phyloP scores from a whole-genome alignment of 2,113 vertebrate genomes.

The Meriones unguiculatus region DNA sequence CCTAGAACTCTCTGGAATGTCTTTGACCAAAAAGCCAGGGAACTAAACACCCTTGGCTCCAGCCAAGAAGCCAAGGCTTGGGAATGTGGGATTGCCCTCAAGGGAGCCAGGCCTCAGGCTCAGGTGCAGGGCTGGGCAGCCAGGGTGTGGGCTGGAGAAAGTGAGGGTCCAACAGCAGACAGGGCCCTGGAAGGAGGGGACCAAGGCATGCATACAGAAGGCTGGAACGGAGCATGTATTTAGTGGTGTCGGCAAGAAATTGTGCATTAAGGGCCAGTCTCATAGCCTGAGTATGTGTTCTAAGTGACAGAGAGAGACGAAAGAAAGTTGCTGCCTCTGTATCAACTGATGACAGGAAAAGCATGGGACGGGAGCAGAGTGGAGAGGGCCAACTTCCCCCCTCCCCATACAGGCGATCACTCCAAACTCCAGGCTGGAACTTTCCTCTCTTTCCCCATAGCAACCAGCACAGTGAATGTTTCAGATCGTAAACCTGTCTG shows the following conservation, averaged over 20 bases:
- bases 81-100: constrained; percentile 43
- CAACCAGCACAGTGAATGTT: not conserved
- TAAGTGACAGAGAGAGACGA: not conserved
- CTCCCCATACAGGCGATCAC: not conserved
- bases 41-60: not conserved
- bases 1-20: constrained; percentile 23
- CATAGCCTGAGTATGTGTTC: not conserved
- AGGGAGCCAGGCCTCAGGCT: not conserved
- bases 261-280: not conserved
- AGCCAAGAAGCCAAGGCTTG: not conserved
- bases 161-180: not conserved
- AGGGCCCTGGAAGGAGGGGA: not conserved
- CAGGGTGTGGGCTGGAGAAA: not conserved
- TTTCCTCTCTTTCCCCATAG: not conserved
- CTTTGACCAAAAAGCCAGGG: constrained; percentile 64
- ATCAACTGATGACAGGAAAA: not conserved
- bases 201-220: not conserved
- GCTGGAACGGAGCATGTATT: not conserved
- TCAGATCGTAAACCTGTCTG: constrained; percentile 40
- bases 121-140: constrained; percentile 54
- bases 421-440: not conserved
- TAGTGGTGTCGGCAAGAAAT: not conserved
- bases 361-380: not conserved
- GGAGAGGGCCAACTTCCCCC: not conserved
- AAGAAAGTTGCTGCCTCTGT: not conserved